Conservation (phyloP, 2,797 vertebrate genomes). For the Rhynchotus rufescens region DNA sequence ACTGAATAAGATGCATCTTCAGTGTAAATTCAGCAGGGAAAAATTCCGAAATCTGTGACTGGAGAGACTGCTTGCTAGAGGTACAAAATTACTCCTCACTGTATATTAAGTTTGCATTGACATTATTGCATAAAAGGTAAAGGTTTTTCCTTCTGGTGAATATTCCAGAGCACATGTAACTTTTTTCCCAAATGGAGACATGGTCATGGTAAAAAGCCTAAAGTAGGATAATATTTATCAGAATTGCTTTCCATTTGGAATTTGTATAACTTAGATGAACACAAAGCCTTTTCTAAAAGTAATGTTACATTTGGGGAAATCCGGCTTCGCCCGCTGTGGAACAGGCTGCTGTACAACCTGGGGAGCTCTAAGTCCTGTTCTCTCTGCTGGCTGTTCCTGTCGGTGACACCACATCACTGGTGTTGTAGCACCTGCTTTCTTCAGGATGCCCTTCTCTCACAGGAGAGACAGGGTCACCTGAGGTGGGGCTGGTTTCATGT, state of each 20-base stretch:
- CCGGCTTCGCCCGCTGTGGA: not conserved
- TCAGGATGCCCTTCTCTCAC: not conserved
- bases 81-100: not conserved
- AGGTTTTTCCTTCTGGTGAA: not conserved
- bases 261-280: not conserved
- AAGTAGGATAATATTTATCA: not conserved
- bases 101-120: not conserved
- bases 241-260: not conserved
- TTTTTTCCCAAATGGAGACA: not conserved
- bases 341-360: not conserved
- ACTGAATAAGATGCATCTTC: not conserved
- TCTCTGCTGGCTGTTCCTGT: not conserved
- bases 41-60: not conserved
- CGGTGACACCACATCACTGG: accelerated
- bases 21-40: not conserved
- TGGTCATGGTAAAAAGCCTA: not conserved
- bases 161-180: not conserved
- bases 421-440: not conserved
- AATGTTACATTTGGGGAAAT: not conserved
- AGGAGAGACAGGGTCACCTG: not conserved
- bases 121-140: not conserved
- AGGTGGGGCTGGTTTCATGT: not conserved
- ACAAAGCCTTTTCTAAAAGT: not conserved
- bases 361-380: no score
- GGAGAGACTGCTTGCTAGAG: not conserved